phyloP scores from a whole-genome alignment of 2,888 invertebrate genomes.

The Eugnorisma glareosa region DNA sequence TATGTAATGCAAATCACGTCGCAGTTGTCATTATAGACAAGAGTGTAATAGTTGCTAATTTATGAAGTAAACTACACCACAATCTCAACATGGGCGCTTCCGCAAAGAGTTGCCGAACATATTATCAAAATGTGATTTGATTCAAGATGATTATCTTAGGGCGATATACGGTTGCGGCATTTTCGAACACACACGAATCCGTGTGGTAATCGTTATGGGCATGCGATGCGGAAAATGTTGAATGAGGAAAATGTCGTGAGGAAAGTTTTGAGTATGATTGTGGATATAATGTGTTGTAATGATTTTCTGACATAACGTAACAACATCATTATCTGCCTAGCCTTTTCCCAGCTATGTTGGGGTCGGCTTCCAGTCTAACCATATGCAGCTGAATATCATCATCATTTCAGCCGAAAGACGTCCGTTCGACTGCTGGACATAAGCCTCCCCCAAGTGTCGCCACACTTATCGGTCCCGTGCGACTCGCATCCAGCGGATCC shows the following conservation, averaged over 20 bases:
- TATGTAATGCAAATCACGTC: not conserved
- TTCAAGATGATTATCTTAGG: constrained; percentile 25
- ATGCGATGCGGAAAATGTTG: not conserved
- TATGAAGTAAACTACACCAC: not conserved
- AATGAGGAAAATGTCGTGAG: not conserved
- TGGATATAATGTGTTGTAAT: not conserved
- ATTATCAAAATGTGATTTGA: constrained; percentile 26
- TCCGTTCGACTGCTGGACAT: no score
- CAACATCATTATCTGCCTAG: no score
- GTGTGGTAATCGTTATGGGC: not conserved
- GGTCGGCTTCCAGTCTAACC: no score
- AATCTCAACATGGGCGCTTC: not conserved
- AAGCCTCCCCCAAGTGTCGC: no score
- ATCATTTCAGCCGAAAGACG: no score
- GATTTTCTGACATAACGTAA: not conserved
- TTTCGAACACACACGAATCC: not conserved
- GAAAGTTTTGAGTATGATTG: not conserved
- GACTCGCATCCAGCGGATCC: no score
- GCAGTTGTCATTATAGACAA: not conserved
- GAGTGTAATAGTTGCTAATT: not conserved
- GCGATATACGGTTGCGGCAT: constrained; percentile 7
- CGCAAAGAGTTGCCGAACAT: constrained; percentile 1
- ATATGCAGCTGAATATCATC: no score
- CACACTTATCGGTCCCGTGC: no score
- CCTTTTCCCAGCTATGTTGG: no score